phyloP scores from a whole-genome alignment of 2,888 invertebrate genomes.

The Mylabris sibirica region DNA sequence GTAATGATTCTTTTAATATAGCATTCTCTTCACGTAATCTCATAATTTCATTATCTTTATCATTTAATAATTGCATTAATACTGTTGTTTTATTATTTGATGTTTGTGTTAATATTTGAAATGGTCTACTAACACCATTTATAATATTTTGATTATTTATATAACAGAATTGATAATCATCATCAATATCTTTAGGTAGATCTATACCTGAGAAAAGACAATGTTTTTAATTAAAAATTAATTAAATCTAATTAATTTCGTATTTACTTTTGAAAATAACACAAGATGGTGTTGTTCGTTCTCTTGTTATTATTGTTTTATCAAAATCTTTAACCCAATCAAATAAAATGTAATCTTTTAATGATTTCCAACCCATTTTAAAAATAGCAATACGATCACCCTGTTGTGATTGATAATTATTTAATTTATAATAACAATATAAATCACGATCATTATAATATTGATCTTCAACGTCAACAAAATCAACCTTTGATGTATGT shows the following conservation, averaged over 20 bases:
- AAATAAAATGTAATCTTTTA: slow-evolving; percentile 56
- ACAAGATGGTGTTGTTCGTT: slow-evolving; percentile 12
- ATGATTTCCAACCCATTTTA: slow-evolving; percentile 56
- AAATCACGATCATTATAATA: slow-evolving; percentile 52
- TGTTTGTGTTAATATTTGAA: slow-evolving; percentile 47
- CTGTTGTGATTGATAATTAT: slow-evolving; percentile 52
- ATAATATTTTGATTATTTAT: slow-evolving; percentile 55
- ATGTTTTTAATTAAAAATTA: background rate
- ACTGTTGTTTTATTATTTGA: slow-evolving; percentile 17
- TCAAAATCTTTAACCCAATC: slow-evolving; percentile 50
- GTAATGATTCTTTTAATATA: slow-evolving; percentile 45
- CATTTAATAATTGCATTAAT: slow-evolving; percentile 20
- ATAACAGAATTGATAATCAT: slow-evolving; percentile 57
- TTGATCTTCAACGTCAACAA: slow-evolving; percentile 50
- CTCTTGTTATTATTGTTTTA: slow-evolving; percentile 18
- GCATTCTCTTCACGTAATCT: slow-evolving; percentile 50
- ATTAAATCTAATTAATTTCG: background rate
- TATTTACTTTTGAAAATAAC: slow-evolving; percentile 51
- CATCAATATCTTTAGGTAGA: slow-evolving; percentile 52
- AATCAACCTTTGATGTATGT: too few relatives aligned
- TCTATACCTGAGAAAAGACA: slow-evolving; percentile 43
- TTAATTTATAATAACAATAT: slow-evolving; percentile 48
- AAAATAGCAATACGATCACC: slow-evolving; percentile 57
- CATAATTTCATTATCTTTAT: slow-evolving; percentile 40
- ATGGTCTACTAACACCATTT: slow-evolving; percentile 55